A percentile compares a stretch with the other conserved stretches of the same genome.
These are phyloP conservation scores for Corydoras maculifer DNA, from an alignment of 2,113 vertebrate species.

Conservation along the genomic window DNA sequence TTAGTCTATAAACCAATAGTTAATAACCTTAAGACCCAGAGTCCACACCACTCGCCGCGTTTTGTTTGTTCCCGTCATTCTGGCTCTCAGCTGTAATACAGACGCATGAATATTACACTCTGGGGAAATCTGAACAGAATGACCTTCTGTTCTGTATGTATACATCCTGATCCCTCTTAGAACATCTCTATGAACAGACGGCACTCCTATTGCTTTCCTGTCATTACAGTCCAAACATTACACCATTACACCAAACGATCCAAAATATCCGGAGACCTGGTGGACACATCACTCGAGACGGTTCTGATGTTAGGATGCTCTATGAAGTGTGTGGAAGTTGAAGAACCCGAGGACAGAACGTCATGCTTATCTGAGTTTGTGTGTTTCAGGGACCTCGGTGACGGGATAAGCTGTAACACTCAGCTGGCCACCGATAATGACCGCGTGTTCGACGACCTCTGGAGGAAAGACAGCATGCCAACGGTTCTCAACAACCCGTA, in stretches of 20 bases:
- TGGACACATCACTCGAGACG: too few species aligned
- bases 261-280: too few species aligned
- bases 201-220: too few species aligned
- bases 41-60: background rate
- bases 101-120: background rate
- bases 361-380: constrained; percentile 1
- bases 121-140: background rate
- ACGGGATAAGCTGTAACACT: constrained; percentile 59
- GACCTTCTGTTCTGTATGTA: background rate
- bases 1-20: background rate
- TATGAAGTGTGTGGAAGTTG: too few species aligned
- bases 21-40: background rate
- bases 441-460: constrained; percentile 62
- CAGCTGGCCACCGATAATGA: constrained; percentile 68
- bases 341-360: too few species aligned
- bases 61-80: background rate
- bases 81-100: background rate
- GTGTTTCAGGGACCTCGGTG: constrained; percentile 69
- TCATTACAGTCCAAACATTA: too few species aligned
- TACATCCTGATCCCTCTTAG: background rate
- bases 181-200: too few species aligned
- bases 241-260: too few species aligned
- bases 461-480: constrained; percentile 62
- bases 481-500: constrained; percentile 72
- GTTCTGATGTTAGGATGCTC: too few species aligned